These are phyloP conservation scores for Drosophila kanapiae DNA, from an alignment of 1,140 invertebrate genomes.

Conservation along the genomic window DNA sequence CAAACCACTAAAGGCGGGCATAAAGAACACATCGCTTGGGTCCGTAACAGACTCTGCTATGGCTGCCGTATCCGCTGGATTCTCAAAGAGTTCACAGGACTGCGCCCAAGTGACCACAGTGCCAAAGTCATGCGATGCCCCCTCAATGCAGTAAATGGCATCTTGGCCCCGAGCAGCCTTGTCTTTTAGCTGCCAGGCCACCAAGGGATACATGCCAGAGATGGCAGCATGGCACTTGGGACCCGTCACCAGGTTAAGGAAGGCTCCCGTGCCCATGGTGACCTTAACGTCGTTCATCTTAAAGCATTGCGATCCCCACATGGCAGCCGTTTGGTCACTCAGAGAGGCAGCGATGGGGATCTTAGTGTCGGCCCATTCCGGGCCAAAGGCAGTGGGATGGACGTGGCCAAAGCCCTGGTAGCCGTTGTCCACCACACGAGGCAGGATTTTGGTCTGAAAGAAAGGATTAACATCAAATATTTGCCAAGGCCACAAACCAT, in stretches of 20 bases:
- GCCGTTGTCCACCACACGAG: slow-evolving; percentile 92
- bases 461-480: background rate
- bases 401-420: slow-evolving; percentile 90
- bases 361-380: slow-evolving; percentile 87
- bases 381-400: slow-evolving; percentile 89
- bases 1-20: slow-evolving; percentile 96
- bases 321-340: slow-evolving; percentile 93
- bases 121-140: slow-evolving; percentile 94
- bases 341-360: slow-evolving; percentile 88
- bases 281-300: slow-evolving; percentile 93
- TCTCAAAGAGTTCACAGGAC: slow-evolving; percentile 90
- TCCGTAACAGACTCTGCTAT: slow-evolving; percentile 91
- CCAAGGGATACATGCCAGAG: slow-evolving; percentile 93
- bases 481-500: slow-evolving; percentile 85
- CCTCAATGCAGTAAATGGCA: slow-evolving; percentile 93
- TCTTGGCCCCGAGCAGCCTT: slow-evolving; percentile 36
- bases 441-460: slow-evolving; percentile 90
- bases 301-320: slow-evolving; percentile 96
- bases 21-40: slow-evolving; percentile 94
- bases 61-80: slow-evolving; percentile 89
- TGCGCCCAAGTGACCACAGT: slow-evolving; percentile 95
- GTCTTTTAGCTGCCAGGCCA: slow-evolving; percentile 92
- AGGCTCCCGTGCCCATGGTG: slow-evolving; percentile 96
- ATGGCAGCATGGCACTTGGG: slow-evolving; percentile 91
- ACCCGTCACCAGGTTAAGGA: slow-evolving; percentile 96